Evolutionary conservation across 2,888 invertebrate genomes (phyloP).

Genomic region (Ophioninae sp.): DNA sequence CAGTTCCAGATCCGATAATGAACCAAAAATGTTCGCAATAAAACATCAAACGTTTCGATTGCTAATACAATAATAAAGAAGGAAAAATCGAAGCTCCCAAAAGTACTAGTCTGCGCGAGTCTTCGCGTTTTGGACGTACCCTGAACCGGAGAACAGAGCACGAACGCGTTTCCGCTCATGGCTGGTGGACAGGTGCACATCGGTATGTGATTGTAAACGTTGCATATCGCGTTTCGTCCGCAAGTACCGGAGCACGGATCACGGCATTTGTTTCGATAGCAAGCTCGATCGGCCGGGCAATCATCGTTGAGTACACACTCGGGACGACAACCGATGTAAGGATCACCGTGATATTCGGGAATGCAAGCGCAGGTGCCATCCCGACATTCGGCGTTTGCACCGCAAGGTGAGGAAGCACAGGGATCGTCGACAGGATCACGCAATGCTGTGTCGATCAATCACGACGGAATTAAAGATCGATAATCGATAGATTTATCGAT

Average conservation of each 20-base stretch:
- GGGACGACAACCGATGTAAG: slow-evolving; percentile 88
- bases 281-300: slow-evolving; percentile 88
- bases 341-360: slow-evolving; percentile 87
- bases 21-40: too few relatives aligned
- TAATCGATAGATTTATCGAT: too few relatives aligned
- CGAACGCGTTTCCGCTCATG: slow-evolving; percentile 89
- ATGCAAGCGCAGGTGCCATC: slow-evolving; percentile 88
- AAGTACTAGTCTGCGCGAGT: too few relatives aligned
- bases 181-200: slow-evolving; percentile 85
- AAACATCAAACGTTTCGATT: too few relatives aligned
- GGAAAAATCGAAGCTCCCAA: too few relatives aligned
- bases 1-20: too few relatives aligned
- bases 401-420: slow-evolving; percentile 88
- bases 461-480: neutral
- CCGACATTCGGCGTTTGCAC: slow-evolving; percentile 89
- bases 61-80: too few relatives aligned
- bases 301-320: slow-evolving; percentile 91
- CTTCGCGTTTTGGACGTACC: neutral
- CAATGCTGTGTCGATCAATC: slow-evolving; percentile 25
- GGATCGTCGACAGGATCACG: slow-evolving; percentile 79
- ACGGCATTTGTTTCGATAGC: slow-evolving; percentile 88
- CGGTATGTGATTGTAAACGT: slow-evolving; percentile 83
- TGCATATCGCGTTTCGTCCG: slow-evolving; percentile 86
- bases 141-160: slow-evolving; percentile 81
- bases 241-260: slow-evolving; percentile 90